phyloP scores from a whole-genome alignment of 92 coral and sea anemone genomes.

The Umimayanthus chanpuru region DNA sequence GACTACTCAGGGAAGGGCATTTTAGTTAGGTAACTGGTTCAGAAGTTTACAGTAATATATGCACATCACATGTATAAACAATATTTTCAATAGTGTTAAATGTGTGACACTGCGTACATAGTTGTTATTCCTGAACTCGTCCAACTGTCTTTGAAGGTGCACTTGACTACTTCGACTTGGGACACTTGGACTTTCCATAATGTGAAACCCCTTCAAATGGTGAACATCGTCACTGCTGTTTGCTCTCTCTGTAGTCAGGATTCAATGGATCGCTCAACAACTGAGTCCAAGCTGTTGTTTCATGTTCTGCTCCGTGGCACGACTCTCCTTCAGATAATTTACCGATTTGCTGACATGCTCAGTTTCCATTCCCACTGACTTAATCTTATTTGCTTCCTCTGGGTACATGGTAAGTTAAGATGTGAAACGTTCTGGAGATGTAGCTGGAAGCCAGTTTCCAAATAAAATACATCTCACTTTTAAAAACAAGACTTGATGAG shows the following conservation, averaged over 20 bases:
- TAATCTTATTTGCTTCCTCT: neutral
- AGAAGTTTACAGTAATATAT: no score
- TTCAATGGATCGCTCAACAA: conserved; percentile 4
- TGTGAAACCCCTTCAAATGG: no score
- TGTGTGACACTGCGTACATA: no score
- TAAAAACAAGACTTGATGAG: conserved; percentile 36
- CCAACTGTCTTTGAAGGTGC: no score
- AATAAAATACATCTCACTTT: conserved; percentile 40
- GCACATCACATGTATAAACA: no score
- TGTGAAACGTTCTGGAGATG: conserved; percentile 34
- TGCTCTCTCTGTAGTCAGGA: neutral
- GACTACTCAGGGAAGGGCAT: no score
- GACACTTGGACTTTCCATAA: no score
- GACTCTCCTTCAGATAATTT: neutral
- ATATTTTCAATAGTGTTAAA: no score
- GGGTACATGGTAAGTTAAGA: conserved; percentile 22
- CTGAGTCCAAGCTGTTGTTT: conserved; percentile 1
- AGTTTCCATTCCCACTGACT: conserved; percentile 22
- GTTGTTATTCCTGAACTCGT: no score
- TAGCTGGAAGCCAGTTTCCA: conserved; percentile 55
- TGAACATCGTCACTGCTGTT: neutral
- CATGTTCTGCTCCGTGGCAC: neutral
- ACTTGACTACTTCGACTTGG: no score
- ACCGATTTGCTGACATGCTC: conserved; percentile 27
- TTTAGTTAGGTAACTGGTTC: no score